phyloP scores from a whole-genome alignment of 1,140 invertebrate species.

The Rhopalosiphum padi region DNA sequence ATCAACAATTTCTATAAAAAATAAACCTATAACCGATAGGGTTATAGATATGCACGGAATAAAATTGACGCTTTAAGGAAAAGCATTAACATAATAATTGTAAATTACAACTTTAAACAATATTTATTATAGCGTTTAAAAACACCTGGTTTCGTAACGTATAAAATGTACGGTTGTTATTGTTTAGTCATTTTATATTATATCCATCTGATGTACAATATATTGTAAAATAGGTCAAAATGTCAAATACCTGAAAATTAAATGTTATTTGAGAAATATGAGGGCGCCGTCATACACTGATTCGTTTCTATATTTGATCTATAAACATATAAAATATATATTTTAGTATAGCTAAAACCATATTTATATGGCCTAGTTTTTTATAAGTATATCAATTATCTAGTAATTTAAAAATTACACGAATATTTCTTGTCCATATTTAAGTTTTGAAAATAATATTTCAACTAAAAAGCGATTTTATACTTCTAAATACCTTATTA shows the following conservation, averaged over 20 bases:
- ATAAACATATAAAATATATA: neutral
- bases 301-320: neutral
- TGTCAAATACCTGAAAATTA: neutral
- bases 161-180: neutral
- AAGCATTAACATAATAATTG: neutral
- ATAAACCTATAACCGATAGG: neutral
- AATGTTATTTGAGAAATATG: neutral
- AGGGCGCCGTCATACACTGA: neutral
- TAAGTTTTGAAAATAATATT: neutral
- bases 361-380: neutral
- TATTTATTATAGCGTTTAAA: neutral
- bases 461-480: neutral
- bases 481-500: neutral
- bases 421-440: neutral
- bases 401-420: neutral
- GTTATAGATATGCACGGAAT: neutral
- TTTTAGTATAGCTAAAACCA: neutral
- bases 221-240: neutral
- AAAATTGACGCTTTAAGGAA: neutral
- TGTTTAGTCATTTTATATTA: neutral
- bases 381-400: neutral
- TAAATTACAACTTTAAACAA: neutral
- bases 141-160: neutral
- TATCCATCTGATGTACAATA: neutral
- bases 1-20: neutral